Percentiles rank a stretch among this genome's conserved stretches.
These are phyloP conservation scores for Pseudococcus jackbeardsleyi DNA, from an alignment of 2,888 invertebrate species.

Conservation along the genomic window DNA sequence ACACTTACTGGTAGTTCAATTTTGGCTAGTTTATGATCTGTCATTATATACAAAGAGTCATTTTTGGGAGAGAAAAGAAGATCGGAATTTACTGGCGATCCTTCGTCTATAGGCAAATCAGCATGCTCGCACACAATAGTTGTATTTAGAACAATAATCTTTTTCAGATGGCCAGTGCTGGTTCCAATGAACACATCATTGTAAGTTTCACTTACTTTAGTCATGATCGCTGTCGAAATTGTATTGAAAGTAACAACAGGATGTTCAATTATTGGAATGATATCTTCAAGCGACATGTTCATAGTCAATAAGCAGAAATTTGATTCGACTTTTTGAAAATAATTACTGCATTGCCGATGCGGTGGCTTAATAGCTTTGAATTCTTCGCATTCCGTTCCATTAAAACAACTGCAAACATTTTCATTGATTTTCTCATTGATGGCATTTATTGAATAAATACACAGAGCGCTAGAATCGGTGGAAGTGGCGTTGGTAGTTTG, in stretches of 20 bases:
- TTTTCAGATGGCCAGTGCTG: constrained; percentile 89
- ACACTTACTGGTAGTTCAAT: constrained; percentile 82
- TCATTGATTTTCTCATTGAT: constrained; percentile 94
- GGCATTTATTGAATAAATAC: constrained; percentile 93
- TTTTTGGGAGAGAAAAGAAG: constrained; percentile 91
- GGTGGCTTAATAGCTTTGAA: too few species aligned
- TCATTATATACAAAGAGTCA: constrained; percentile 95
- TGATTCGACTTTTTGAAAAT: too few species aligned
- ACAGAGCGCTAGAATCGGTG: constrained; percentile 83
- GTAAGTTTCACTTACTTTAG: constrained; percentile 94
- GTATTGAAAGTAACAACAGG: constrained; percentile 86
- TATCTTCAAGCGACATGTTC: constrained; percentile 75
- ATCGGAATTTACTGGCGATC: constrained; percentile 84
- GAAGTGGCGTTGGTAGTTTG: constrained; percentile 69
- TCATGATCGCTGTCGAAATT: constrained; percentile 90
- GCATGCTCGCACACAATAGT: constrained; percentile 89
- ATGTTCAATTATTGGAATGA: constrained; percentile 80
- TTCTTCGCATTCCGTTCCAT: constrained; percentile 77
- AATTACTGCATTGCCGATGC: too few species aligned
- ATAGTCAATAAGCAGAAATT: too few species aligned
- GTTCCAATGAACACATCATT: constrained; percentile 98
- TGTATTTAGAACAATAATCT: constrained; percentile 92
- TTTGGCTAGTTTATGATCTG: constrained; percentile 89
- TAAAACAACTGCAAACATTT: constrained; percentile 96
- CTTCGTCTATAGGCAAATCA: constrained; percentile 86